These are phyloP conservation scores for Ceratina japonica DNA, from an alignment of 1,140 invertebrate species.

Conservation along the genomic window DNA sequence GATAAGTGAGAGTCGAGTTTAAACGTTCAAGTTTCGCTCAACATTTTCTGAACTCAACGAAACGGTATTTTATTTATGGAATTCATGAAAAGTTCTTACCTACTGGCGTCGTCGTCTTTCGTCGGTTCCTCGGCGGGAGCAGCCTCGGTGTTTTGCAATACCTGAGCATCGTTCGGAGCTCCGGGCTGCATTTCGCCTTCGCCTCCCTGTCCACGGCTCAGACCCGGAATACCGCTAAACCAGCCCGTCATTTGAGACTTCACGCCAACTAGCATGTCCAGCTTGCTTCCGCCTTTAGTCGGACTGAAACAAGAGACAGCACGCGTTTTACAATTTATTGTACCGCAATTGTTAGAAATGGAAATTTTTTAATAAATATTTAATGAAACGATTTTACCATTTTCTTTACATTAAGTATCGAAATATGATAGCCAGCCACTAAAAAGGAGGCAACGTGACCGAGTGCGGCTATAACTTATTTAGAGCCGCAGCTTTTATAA, in stretches of 20 bases:
- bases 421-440: slow-evolving; percentile 14
- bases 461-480: slow-evolving; percentile 21
- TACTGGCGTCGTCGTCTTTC: slow-evolving; percentile 89
- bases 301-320: slow-evolving; percentile 77
- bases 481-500: slow-evolving; percentile 26
- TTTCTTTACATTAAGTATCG: no score
- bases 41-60: no score
- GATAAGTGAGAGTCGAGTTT: no score
- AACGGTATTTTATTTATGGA: neutral
- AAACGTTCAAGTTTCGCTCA: no score
- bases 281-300: slow-evolving; percentile 83
- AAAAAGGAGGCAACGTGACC: slow-evolving; percentile 23
- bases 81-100: slow-evolving; percentile 61
- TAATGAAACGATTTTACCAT: no score
- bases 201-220: slow-evolving; percentile 79
- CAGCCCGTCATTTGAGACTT: slow-evolving; percentile 90
- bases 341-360: no score
- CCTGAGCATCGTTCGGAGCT: slow-evolving; percentile 75
- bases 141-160: slow-evolving; percentile 77
- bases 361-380: no score
- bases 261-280: slow-evolving; percentile 90
- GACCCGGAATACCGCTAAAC: slow-evolving; percentile 86
- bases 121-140: slow-evolving; percentile 74
- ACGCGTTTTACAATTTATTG: neutral
- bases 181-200: slow-evolving; percentile 73